A percentile compares a stretch with the other conserved stretches of the same genome.
Evolutionary conservation across 2,797 vertebrate genomes (phyloP).

Genomic region (Lithobates sylvaticus): DNA sequence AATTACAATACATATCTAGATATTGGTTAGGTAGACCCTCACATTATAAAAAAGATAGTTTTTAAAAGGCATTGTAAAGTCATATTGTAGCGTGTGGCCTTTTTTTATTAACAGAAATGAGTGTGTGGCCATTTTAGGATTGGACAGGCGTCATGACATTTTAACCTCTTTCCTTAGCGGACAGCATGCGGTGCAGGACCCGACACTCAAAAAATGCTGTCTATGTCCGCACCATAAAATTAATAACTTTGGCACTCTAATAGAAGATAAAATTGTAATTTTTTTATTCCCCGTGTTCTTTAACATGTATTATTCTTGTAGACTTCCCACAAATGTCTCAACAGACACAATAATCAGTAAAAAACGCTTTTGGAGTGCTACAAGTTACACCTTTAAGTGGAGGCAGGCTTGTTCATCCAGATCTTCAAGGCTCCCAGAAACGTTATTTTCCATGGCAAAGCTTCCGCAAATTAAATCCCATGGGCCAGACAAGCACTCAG

Average conservation of each 20-base stretch:
- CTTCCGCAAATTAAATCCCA: conserved; percentile 33
- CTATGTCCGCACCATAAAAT: too few species aligned
- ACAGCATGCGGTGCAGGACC: too few species aligned
- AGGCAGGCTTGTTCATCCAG: conserved; percentile 13
- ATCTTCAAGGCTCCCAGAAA: conserved; percentile 11
- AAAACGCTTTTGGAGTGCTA: conserved; percentile 1
- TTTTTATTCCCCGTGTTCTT: background rate
- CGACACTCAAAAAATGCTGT: too few species aligned
- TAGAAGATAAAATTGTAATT: background rate
- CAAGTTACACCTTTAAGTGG: conserved; percentile 44
- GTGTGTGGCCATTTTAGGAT: too few species aligned
- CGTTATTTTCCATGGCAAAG: conserved; percentile 25
- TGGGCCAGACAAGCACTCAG: conserved; percentile 54
- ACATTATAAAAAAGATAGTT: too few species aligned
- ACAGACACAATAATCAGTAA: background rate
- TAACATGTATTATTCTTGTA: background rate
- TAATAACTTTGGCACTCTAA: background rate
- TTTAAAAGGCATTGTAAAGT: too few species aligned
- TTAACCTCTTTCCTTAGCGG: too few species aligned
- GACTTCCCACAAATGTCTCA: background rate
- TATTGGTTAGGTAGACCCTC: too few species aligned
- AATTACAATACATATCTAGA: too few species aligned
- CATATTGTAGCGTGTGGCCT: too few species aligned
- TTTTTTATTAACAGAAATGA: too few species aligned
- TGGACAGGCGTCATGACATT: too few species aligned